Base-by-base conservation (phyloP, 2,797 vertebrate species). In the Malurus splendens region DNA sequence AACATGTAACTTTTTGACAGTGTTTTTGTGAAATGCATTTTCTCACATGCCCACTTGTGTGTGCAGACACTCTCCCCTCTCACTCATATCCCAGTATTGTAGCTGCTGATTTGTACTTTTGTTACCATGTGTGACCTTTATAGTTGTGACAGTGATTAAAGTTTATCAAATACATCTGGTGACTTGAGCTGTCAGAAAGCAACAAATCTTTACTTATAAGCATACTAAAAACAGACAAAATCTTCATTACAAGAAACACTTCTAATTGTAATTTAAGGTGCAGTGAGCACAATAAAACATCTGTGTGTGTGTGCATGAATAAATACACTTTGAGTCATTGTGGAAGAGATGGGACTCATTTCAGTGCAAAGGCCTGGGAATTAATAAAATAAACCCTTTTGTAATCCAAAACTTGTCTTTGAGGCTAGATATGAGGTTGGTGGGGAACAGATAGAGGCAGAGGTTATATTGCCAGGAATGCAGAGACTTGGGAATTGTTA, bases 121-220 rank as follows among this genome's bases (percentile, higher is more conserved):
- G 82, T 45, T 85, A 78, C 38, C 33, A 66, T 68, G 28, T 84
- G 82, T 94, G 95, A 96, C 76, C 87, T 97, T 96, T 94, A 80
- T 48, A 83, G 60, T 55, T 93, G 89, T 96, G 95, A 96, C 93
- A 96, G 80, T 7, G 30, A 94, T 95, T 95, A 95, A 97, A 97
- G 91, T 95, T 96, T 95, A 93, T 93, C 94, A 94, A 96, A 93
- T 94, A 92, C 83, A 87, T 96, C 90, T 93, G 92, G 90, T 88
- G 64, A 95, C 83, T 94, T 95, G 87, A 96, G 90, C 86, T 96
- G 92, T 95, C 96, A 97, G 86, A 83, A 93, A 85, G 13, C 83
- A 95, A 87, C 76, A 95, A 27, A 42, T 18, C 41, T 18, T 18
- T 17, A 42, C 18, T 17, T 52, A 17, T 8, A 5, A 61, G 9